phyloP scores from a whole-genome alignment of 1,140 invertebrate species.

The Drosophila guanche region DNA sequence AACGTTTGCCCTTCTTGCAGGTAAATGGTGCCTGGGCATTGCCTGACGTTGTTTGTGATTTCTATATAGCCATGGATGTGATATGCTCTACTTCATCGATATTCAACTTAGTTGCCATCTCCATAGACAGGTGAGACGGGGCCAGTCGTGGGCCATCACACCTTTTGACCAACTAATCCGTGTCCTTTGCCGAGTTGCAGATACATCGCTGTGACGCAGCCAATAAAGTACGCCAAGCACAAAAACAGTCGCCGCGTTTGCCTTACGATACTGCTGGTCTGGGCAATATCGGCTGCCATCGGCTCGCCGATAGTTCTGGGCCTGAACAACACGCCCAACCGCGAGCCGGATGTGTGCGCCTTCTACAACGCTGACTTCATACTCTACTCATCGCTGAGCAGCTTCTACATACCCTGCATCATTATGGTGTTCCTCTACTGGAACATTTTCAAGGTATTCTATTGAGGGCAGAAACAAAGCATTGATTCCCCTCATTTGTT shows the following conservation, averaged over 20 bases:
- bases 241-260: conserved; percentile 98
- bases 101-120: conserved; percentile 99
- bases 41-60: conserved; percentile 96
- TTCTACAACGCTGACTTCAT: conserved; percentile 99
- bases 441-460: conserved; percentile 94
- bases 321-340: conserved; percentile 94
- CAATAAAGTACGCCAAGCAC: conserved; percentile 99
- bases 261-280: conserved; percentile 97
- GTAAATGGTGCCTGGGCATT: conserved; percentile 94
- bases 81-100: conserved; percentile 99
- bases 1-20: conserved; percentile 82
- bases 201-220: conserved; percentile 99
- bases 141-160: too few relatives aligned
- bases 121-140: conserved; percentile 98
- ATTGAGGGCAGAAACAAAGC: too few relatives aligned
- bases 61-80: conserved; percentile 99
- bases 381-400: conserved; percentile 98
- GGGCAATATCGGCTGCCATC: conserved; percentile 97
- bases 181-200: conserved; percentile 86
- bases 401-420: conserved; percentile 99
- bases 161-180: too few relatives aligned
- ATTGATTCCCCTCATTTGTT: neutral
- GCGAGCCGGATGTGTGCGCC: conserved; percentile 91
- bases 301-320: conserved; percentile 98
- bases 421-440: conserved; percentile 99